Base-by-base conservation (phyloP, 2,113 vertebrate genomes). In the Larimichthys polyactis region DNA sequence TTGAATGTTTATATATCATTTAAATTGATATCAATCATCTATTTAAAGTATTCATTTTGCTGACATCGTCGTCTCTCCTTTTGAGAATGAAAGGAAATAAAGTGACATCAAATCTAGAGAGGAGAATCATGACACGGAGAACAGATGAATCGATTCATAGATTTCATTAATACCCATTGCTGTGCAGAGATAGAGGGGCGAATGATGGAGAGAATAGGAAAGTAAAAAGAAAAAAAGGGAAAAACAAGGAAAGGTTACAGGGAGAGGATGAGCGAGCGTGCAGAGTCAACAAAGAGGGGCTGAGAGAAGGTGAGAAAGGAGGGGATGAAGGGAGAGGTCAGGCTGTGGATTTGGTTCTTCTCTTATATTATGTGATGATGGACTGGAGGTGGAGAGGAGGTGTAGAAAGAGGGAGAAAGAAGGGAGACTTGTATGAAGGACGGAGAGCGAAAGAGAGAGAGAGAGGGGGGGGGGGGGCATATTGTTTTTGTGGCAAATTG, bases 401-500 rank as follows among this genome's bases (percentile, higher is more conserved):
- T 49, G 93, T 94, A 81, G 64, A 77, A 64, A 48, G 65, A 75
- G 14, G 17, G 58, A 62, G 70, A 80, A 55, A 44, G 49, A 83
- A 71, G 67, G 72, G 79, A 52, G 82, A 79, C n/a, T 43, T 68
- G 22, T 60, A 58, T 87, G 62, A 81, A 75, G 57, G 27, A 57
- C 57, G 40, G 80, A 78, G 22, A 29, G 27, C 43, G 66, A 65
- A 44, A 58, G 32, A 36, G 32, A 36, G 94, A 6, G 75, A 29
- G 3, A 27, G 71, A 48, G 52, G 92, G 92, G 92, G 95, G 95
- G 93, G 94, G 94, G 93, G 94, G 93, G 94, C 92, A 94, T 91
- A 90, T 96, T 96, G 96, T 96, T 98, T 97, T 96, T 95, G 91
- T 91, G 95, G 95, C 95, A 96, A 97, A 98, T 97, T 97, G 96